phyloP scores from a whole-genome alignment of 2,797 vertebrate species.

The Xyrichtys novacula region DNA sequence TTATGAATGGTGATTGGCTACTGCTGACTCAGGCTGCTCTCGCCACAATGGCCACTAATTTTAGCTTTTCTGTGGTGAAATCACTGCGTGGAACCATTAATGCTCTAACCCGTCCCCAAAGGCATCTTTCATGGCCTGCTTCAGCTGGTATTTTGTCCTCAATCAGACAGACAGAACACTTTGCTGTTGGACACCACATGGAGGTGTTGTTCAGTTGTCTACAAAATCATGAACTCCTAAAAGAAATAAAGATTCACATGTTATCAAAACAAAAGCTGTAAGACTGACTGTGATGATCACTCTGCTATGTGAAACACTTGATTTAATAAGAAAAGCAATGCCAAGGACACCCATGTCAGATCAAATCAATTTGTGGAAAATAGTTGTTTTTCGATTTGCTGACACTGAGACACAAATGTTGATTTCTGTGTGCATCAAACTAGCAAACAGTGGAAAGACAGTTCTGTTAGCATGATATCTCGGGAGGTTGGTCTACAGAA shows the following conservation, averaged over 20 bases:
- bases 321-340: no score
- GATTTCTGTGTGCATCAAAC: no score
- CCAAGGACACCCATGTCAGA: no score
- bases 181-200: constrained; percentile 8
- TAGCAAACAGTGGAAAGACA: no score
- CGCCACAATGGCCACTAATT: constrained; percentile 78
- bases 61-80: constrained; percentile 65
- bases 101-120: constrained; percentile 57
- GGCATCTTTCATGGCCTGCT: constrained; percentile 24
- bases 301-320: no score
- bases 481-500: no score
- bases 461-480: no score
- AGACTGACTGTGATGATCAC: background rate
- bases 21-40: constrained; percentile 86
- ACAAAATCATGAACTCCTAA: background rate
- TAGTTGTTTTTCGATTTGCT: no score
- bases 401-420: no score
- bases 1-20: constrained; percentile 78
- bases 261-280: background rate
- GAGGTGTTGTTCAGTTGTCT: background rate
- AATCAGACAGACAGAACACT: background rate
- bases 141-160: constrained; percentile 1
- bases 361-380: no score
- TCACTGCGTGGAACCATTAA: constrained; percentile 64
- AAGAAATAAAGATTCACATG: background rate